A percentile compares a stretch with the other conserved stretches of the same genome.
Evolutionary conservation across 2,113 vertebrate species (phyloP).

Genomic region (Sorex araneus): DNA sequence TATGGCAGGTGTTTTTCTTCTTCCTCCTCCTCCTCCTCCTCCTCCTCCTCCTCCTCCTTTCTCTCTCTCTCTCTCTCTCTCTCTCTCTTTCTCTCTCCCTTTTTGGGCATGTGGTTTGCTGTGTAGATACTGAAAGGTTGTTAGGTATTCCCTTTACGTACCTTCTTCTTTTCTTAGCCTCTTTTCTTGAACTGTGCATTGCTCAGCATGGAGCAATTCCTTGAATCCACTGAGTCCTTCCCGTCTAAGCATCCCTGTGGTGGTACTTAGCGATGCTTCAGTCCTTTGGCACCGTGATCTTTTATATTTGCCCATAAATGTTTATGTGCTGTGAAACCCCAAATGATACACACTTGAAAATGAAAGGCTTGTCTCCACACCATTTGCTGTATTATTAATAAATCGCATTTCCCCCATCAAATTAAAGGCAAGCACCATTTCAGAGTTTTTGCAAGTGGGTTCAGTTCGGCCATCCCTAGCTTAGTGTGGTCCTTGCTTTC

Average conservation of each 20-base stretch:
- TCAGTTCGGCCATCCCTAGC: neutral
- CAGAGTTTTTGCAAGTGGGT: neutral
- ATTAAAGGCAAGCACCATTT: constrained; percentile 33
- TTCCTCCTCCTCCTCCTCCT: no score
- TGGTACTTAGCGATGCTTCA: rapidly evolving
- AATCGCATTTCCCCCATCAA: constrained; percentile 48
- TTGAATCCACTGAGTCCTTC: rapidly evolving
- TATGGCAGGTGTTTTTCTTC: no score
- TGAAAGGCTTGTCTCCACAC: constrained; percentile 59
- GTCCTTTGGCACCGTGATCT: neutral
- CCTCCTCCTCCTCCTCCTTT: no score
- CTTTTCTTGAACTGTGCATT: rapidly evolving
- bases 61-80: no score
- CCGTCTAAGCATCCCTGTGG: neutral
- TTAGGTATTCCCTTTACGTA: no score
- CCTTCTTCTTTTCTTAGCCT: neutral
- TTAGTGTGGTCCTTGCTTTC: neutral
- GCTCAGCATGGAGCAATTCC: neutral
- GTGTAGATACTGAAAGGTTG: no score
- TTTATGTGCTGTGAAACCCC: constrained; percentile 70
- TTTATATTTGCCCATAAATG: constrained; percentile 34
- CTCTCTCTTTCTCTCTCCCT: no score
- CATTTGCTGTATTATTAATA: constrained; percentile 58
- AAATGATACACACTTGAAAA: constrained; percentile 32
- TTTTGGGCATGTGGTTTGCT: no score